Evolutionary conservation across 1,140 invertebrate genomes (phyloP), one percentile per base, ranked within the genome.

Genomic region (Diprion similis): DNA sequence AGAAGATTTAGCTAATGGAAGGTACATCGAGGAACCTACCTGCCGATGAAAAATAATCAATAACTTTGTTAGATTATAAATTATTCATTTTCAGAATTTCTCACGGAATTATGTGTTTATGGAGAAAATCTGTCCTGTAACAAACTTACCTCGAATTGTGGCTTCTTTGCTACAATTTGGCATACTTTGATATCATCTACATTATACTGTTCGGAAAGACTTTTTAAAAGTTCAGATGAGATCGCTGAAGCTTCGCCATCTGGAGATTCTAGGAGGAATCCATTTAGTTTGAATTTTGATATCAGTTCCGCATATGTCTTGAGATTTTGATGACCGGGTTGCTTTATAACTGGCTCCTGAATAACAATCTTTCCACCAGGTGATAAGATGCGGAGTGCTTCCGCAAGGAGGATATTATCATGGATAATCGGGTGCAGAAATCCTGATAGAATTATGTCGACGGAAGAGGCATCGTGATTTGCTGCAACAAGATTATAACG

Each of bases 251-350:
- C 47, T 15, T 17, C n/a, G 37, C 59, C 72, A 7, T 10, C 10
- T 66, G 70, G 51, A 73, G 84, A 86, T 45, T 77, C 79, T 79
- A 92, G 89, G 51, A 91, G 82, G 80, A 93, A 93, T 11, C 93
- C 93, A 81, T 88, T 90, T 0, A 93, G 79, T 81, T 91, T 93
- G 13, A 94, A 83, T 51, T 84, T 82, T 64, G 89, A 90, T 10
- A 89, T 76, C 37, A 88, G 79, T 71, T 84, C 81, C 86, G 76
- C 70, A 89, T 83, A 71, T 89, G 78, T 81, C 86, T 89, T 15
- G 70, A 45, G 48, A 70, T 10, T 68, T n/a, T 45, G 66, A 65
- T 66, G 66, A 79, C 70, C 37, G n/a, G 13, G 15, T 79, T 69
- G 59, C 72, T 73, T 69, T 1, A 75, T 68, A 8, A 70, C 69